These are phyloP conservation scores for Atta cephalotes DNA, from an alignment of 1,140 invertebrate species.

Conservation along the genomic window DNA sequence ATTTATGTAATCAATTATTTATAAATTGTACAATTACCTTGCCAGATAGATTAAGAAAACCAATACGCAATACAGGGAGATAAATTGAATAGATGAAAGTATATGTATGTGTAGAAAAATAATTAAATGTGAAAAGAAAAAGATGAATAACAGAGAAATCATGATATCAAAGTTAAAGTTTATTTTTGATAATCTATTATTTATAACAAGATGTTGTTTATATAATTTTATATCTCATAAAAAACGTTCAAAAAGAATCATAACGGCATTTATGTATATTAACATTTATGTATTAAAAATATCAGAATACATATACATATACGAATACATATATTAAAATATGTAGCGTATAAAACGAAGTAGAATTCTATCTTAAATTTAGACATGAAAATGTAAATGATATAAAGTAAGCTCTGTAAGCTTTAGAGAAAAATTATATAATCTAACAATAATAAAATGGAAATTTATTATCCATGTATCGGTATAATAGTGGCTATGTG, in stretches of 20 bases:
- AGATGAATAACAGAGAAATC: neutral
- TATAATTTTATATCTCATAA: neutral
- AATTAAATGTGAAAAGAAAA: neutral
- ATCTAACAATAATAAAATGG: neutral
- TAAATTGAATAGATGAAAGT: neutral
- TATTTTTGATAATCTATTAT: neutral
- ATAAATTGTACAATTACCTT: slow-evolving; percentile 43
- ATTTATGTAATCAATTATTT: slow-evolving; percentile 52
- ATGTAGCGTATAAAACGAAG: neutral
- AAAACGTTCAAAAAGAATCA: neutral
- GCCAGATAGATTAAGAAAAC: slow-evolving; percentile 30
- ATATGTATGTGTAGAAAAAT: neutral
- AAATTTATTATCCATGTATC: slow-evolving; percentile 18
- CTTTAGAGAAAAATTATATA: neutral
- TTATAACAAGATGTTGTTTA: neutral
- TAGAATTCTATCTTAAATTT: neutral
- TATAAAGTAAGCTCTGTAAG: neutral
- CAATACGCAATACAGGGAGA: neutral
- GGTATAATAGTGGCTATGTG: neutral
- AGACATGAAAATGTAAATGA: neutral
- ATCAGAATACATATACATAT: too few species aligned
- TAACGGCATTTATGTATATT: neutral
- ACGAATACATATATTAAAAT: too few species aligned
- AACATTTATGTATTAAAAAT: neutral
- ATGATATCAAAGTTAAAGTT: neutral